These are phyloP conservation scores for Invenusta paracnida DNA, from an alignment of 2,888 invertebrate species.

Conservation along the genomic window DNA sequence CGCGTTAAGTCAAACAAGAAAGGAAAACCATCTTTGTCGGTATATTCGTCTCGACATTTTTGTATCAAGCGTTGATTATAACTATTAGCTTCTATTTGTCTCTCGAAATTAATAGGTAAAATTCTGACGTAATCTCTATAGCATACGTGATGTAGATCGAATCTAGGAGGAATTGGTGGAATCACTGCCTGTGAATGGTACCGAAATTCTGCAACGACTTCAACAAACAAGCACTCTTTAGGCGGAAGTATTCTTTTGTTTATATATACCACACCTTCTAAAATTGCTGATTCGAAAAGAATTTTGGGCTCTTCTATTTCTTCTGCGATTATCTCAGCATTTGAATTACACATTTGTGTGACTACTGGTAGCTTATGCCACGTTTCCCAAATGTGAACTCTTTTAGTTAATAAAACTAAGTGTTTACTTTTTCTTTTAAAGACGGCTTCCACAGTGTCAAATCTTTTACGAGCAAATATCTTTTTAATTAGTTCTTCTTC, in stretches of 20 bases:
- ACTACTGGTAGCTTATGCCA: background rate
- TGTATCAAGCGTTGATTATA: background rate
- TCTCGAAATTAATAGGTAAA: background rate
- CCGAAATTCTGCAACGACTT: background rate
- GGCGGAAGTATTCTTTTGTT: background rate
- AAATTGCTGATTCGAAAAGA: background rate
- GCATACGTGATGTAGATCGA: background rate
- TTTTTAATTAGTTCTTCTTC: background rate
- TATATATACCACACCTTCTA: background rate
- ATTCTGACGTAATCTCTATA: background rate
- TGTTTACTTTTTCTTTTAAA: background rate
- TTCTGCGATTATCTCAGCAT: background rate
- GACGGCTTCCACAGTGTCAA: background rate
- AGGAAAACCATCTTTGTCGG: background rate
- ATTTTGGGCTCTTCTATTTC: background rate
- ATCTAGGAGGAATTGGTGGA: background rate
- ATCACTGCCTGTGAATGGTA: background rate
- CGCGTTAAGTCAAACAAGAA: background rate
- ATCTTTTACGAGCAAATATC: background rate
- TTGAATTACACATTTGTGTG: background rate
- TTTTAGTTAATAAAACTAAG: background rate
- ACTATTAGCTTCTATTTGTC: background rate
- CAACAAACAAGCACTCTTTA: background rate
- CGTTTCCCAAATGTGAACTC: background rate
- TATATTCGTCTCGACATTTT: background rate